phyloP scores from a whole-genome alignment of 2,113 vertebrate genomes.

The Sakesphorus luctuosus region DNA sequence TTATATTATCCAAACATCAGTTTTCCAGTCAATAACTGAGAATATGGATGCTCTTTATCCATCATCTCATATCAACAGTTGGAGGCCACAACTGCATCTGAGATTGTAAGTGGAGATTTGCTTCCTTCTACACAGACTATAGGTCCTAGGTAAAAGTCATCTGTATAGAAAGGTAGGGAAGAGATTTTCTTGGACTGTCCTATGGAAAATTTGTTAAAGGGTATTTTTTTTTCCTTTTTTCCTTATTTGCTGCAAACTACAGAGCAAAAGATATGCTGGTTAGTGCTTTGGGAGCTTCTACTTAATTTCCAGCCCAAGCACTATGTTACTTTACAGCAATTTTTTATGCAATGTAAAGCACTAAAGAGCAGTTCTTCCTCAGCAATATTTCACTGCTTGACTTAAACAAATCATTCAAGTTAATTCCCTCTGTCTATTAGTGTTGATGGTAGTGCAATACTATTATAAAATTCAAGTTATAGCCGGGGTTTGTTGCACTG shows the following conservation, averaged over 20 bases:
- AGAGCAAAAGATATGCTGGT: neutral
- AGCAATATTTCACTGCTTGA: neutral
- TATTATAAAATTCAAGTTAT: neutral
- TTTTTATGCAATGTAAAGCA: neutral
- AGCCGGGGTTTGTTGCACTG: neutral
- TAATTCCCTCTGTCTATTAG: neutral
- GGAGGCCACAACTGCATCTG: neutral
- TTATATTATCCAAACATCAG: neutral
- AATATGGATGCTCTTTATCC: neutral
- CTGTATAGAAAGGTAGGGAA: neutral
- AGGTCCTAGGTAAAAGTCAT: neutral
- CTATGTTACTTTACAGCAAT: neutral
- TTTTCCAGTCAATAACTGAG: neutral
- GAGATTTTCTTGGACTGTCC: neutral
- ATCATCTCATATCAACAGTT: neutral
- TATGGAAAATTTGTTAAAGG: neutral
- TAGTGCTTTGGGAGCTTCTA: neutral
- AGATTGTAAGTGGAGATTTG: neutral
- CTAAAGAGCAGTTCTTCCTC: neutral
- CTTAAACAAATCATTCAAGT: neutral
- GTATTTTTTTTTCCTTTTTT: neutral
- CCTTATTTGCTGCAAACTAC: neutral
- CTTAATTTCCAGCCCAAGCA: neutral
- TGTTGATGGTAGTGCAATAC: neutral
- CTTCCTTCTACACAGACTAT: neutral